Conservation (phyloP, 2,797 vertebrate genomes). For the Pseudochirops cupreus region DNA sequence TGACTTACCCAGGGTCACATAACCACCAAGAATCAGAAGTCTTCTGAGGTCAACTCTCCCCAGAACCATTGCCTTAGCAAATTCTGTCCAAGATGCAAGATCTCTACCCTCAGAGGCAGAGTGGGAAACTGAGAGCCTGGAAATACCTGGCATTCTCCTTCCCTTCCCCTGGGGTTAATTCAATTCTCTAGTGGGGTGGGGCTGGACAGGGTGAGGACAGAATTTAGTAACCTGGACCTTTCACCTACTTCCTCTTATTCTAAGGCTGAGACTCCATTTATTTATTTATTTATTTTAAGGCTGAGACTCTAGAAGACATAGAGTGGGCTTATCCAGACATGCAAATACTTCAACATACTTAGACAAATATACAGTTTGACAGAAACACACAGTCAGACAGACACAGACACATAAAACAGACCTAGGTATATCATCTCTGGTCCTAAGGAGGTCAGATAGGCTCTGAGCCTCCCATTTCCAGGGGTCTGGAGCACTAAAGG, state of each 20-base stretch:
- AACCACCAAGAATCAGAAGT: not conserved
- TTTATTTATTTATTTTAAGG: not conserved
- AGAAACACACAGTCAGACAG: not conserved
- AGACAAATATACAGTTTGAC: not conserved
- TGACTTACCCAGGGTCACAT: not conserved
- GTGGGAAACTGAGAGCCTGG: not conserved
- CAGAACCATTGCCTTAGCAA: not conserved
- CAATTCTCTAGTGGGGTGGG: slow-evolving; percentile 36
- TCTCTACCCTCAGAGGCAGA: not conserved
- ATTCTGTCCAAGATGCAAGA: slow-evolving; percentile 8
- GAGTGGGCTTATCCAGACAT: not conserved
- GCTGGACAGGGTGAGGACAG: not conserved
- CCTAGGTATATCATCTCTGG: not conserved
- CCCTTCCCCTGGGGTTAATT: not conserved
- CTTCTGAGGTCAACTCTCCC: not conserved
- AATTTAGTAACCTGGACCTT: slow-evolving; percentile 43
- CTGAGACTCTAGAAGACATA: not conserved
- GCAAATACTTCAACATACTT: not conserved
- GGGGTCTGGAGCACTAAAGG: not conserved
- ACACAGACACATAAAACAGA: not conserved
- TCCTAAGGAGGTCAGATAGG: not conserved
- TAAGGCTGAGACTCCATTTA: not conserved
- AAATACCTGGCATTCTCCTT: slow-evolving; percentile 2
- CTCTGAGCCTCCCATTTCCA: not conserved
- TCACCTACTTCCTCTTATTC: slow-evolving; percentile 62